Percentiles rank a stretch among this genome's conserved stretches.
These are phyloP conservation scores for Autographa gamma DNA, from an alignment of 2,888 invertebrate genomes.

Conservation along the genomic window DNA sequence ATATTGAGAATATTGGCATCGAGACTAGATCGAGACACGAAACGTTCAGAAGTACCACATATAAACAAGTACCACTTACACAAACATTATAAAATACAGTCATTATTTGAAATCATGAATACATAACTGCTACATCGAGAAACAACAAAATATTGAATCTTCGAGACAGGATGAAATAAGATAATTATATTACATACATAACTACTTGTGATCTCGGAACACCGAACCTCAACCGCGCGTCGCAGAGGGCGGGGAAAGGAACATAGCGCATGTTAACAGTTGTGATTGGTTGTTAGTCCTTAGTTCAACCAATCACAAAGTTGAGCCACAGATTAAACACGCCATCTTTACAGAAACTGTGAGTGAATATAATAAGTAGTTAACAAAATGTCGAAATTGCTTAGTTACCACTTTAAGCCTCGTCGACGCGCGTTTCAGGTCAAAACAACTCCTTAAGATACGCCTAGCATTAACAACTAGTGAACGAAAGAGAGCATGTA, in stretches of 20 bases:
- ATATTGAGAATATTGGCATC: slow-evolving; percentile 1
- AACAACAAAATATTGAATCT: slow-evolving; percentile 1
- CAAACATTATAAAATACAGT: slow-evolving; percentile 8
- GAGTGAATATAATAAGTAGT: neutral
- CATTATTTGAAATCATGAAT: slow-evolving; percentile 36
- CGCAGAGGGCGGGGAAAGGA: neutral
- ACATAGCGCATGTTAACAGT: neutral
- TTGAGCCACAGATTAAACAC: no score
- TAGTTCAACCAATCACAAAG: no score
- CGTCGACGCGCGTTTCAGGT: slow-evolving; percentile 1
- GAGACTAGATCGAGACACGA: slow-evolving; percentile 4
- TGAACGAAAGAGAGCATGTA: slow-evolving; percentile 34
- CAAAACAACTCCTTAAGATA: neutral
- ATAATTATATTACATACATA: slow-evolving; percentile 9
- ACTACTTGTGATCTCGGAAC: neutral
- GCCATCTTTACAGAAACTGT: neutral
- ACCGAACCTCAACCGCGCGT: slow-evolving; percentile 8
- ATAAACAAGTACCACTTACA: neutral
- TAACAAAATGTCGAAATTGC: neutral
- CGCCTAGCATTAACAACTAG: neutral
- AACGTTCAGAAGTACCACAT: neutral
- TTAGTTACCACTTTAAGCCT: neutral
- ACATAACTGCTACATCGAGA: slow-evolving; percentile 8
- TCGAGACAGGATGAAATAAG: slow-evolving; percentile 42
- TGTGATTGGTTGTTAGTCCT: no score